phyloP scores from a whole-genome alignment of 1,140 invertebrate species.

The Drosophila azteca region DNA sequence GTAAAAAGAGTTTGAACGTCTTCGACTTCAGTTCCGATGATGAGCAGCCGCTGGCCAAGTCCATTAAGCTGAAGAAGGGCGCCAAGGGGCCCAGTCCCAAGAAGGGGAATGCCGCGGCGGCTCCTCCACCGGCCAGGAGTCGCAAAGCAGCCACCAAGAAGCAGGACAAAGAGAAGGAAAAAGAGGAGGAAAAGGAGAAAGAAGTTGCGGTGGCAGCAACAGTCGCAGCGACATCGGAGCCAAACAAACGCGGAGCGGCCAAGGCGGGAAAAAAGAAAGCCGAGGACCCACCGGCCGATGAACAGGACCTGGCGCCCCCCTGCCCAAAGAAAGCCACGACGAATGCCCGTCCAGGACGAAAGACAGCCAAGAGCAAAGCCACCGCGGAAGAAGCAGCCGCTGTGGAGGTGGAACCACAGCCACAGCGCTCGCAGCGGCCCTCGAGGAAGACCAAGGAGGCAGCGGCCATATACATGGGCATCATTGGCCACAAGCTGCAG shows the following conservation, averaged over 20 bases:
- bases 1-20: slow-evolving; percentile 70
- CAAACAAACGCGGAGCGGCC: slow-evolving; percentile 17
- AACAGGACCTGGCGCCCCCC: slow-evolving; percentile 50
- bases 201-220: not conserved
- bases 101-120: slow-evolving; percentile 34
- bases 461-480: slow-evolving; percentile 90
- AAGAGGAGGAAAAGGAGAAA: slow-evolving; percentile 12
- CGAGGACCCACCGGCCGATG: slow-evolving; percentile 30
- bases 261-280: slow-evolving; percentile 53
- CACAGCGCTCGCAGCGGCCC: slow-evolving; percentile 84
- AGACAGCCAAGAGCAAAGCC: slow-evolving; percentile 50
- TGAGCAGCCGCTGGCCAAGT: slow-evolving; percentile 83
- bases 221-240: no score
- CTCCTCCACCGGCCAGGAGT: slow-evolving; percentile 35
- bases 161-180: slow-evolving; percentile 30
- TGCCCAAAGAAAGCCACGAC: slow-evolving; percentile 53
- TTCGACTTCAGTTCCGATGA: slow-evolving; percentile 84
- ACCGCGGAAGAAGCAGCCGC: slow-evolving; percentile 2
- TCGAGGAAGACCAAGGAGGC: slow-evolving; percentile 90
- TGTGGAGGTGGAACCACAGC: slow-evolving; percentile 5
- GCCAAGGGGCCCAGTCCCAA: slow-evolving; percentile 47
- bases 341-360: slow-evolving; percentile 49
- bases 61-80: slow-evolving; percentile 79
- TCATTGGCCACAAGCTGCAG: slow-evolving; percentile 88
- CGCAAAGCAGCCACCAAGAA: slow-evolving; percentile 63